These are phyloP conservation scores for Cheilosia variabilis DNA, from an alignment of 2,888 invertebrate species.

Conservation along the genomic window DNA sequence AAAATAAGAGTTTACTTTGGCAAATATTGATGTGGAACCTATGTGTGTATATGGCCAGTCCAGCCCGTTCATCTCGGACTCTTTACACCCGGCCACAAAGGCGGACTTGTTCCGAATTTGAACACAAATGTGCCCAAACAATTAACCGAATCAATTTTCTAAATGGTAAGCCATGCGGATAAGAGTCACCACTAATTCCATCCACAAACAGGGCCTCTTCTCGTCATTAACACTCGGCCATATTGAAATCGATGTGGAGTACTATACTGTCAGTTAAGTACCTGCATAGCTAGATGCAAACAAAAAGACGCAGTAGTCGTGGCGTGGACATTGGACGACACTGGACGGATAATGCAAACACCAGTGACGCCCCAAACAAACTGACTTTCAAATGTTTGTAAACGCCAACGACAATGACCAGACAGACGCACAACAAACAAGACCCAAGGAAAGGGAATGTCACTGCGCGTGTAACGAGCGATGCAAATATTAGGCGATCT, in stretches of 20 bases:
- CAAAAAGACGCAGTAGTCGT: slow-evolving; percentile 40
- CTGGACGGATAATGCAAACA: slow-evolving; percentile 41
- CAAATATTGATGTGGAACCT: slow-evolving; percentile 37
- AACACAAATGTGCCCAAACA: slow-evolving; percentile 75
- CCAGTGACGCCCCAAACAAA: slow-evolving; percentile 59
- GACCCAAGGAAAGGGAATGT: slow-evolving; percentile 25
- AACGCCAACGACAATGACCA: slow-evolving; percentile 33
- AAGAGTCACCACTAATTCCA: slow-evolving; percentile 75
- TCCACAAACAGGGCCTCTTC: slow-evolving; percentile 63
- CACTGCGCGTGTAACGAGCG: slow-evolving; percentile 42
- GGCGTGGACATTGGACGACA: slow-evolving; percentile 18
- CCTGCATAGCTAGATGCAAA: slow-evolving; percentile 27
- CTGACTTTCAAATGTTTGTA: slow-evolving; percentile 12
- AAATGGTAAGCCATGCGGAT: slow-evolving; percentile 79
- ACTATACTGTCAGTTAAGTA: not conserved
- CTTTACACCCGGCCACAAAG: slow-evolving; percentile 68
- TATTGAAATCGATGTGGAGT: slow-evolving; percentile 22
- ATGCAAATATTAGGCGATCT: slow-evolving; percentile 68
- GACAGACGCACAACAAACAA: slow-evolving; percentile 55
- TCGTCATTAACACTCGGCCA: slow-evolving; percentile 57
- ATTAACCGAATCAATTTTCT: slow-evolving; percentile 78
- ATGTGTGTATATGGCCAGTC: not conserved
- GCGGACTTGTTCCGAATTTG: slow-evolving; percentile 61
- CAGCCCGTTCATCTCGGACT: not conserved
- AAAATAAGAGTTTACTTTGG: slow-evolving; percentile 55